Conservation (phyloP, 1,140 invertebrate genomes). For the Galleria mellonella region DNA sequence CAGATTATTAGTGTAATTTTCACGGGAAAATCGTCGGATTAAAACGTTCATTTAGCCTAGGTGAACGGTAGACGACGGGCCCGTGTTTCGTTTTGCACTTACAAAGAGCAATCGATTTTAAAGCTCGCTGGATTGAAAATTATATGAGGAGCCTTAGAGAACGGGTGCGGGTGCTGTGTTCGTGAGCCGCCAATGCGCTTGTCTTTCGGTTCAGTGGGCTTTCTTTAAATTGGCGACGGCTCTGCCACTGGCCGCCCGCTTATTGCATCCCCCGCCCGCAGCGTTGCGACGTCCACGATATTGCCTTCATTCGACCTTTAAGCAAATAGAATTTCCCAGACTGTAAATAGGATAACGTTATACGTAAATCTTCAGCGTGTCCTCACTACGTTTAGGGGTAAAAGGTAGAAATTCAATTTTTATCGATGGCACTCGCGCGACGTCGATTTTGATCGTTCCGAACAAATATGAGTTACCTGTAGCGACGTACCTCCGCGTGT, state of each 20-base stretch:
- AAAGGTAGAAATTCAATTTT: conserved; percentile 57
- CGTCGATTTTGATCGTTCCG: conserved; percentile 30
- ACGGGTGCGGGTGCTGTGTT: conserved; percentile 48
- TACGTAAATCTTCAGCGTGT: conserved; percentile 53
- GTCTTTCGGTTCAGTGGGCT: conserved; percentile 75
- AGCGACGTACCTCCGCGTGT: conserved; percentile 15
- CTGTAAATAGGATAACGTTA: conserved; percentile 61
- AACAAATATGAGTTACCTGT: conserved; percentile 9
- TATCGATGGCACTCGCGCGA: conserved; percentile 24
- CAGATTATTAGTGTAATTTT: conserved; percentile 5
- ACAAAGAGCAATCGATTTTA: conserved; percentile 72
- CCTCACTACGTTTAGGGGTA: conserved; percentile 30
- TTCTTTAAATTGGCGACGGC: conserved; percentile 75
- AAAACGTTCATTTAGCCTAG: conserved; percentile 45
- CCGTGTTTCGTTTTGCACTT: conserved; percentile 62
- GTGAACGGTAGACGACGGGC: conserved; percentile 23
- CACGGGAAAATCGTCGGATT: conserved; percentile 16
- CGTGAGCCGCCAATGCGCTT: conserved; percentile 73
- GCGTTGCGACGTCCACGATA: conserved; percentile 67
- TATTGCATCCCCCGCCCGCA: conserved; percentile 66
- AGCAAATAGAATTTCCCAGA: conserved; percentile 68
- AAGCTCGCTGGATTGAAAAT: conserved; percentile 73
- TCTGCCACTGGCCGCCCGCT: conserved; percentile 59
- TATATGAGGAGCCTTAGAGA: conserved; percentile 68
- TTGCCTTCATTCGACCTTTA: conserved; percentile 69